Evolutionary conservation across 64 coral and sea anemone genomes (phyloP), one percentile per base, ranked within the genome.

Genomic region (Stichodactyla helianthus): DNA sequence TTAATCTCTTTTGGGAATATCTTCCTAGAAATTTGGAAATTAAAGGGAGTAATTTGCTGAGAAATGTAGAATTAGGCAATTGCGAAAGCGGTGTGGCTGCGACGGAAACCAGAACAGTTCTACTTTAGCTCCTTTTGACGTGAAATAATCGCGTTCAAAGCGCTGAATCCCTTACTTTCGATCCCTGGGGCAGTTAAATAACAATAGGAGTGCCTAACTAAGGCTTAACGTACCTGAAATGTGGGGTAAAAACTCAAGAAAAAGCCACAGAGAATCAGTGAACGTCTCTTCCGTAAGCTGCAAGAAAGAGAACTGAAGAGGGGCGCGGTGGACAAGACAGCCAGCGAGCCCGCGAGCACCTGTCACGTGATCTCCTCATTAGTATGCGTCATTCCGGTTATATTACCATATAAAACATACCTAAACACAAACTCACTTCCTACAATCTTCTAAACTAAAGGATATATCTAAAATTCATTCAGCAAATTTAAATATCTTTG

Each of bases 91-190:
- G 35, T 81, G 50, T 52, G 78, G 78, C 78, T 81, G 7, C 6
- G 7, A 52, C 78, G 78, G 78, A 81, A 81, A 81, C 50, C 0
- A 1, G 5, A 51, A 5, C 20, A 50, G 50, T 16, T 81, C 78
- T 9, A 81, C 50, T 81, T 81, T 18, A 4, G 53, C 5, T 51
- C 78, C 50, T 53, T 52, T 81, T 20, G 78, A 81, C 50, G 5
- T 81, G 5, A 81, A 54, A 52, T 52, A 81, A 6, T 53, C 15
- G 50, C 50, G 22, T 10, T 74, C 3, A 74, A 74, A 74, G 26
- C 20, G 78, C 78, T 81, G 78, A 81, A 81, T 81, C 78, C 15
- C n/a, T 52, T 28, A 81, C 78, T 81, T 81, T 81, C 78, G 78
- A 81, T 52, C 51, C 52, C 31, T 54, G n/a, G 5, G 0, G 20